These are phyloP conservation scores for Xestia sexstrigata DNA, from an alignment of 2,888 invertebrate genomes.

Conservation along the genomic window DNA sequence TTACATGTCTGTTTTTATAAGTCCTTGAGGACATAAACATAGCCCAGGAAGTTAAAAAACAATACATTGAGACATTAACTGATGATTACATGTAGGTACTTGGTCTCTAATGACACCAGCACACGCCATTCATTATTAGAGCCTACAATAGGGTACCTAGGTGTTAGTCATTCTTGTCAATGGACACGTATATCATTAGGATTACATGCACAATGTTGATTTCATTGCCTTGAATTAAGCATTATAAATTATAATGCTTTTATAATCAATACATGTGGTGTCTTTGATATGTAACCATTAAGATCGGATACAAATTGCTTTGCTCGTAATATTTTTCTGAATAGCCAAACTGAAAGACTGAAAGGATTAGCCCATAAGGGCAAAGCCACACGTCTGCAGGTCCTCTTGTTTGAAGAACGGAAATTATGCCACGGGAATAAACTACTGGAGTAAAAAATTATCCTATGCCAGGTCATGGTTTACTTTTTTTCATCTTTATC, in stretches of 20 bases:
- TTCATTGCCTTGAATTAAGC: neutral
- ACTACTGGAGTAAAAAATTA: too few species aligned
- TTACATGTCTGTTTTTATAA: neutral
- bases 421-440: too few species aligned
- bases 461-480: too few species aligned
- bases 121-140: slow-evolving; percentile 4
- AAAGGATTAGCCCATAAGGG: neutral
- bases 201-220: slow-evolving; percentile 1
- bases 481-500: too few species aligned
- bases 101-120: slow-evolving; percentile 10
- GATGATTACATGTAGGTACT: slow-evolving; percentile 7
- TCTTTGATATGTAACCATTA: neutral
- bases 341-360: neutral
- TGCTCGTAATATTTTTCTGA: neutral
- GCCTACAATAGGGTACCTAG: slow-evolving; percentile 2
- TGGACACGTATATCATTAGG: slow-evolving; percentile 13
- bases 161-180: slow-evolving; percentile 16
- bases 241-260: too few species aligned
- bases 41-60: neutral
- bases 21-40: neutral
- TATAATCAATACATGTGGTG: neutral
- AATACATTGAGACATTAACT: neutral
- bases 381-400: too few species aligned
- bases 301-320: neutral
- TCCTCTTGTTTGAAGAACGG: neutral